These are phyloP conservation scores for Pomatorhinus ruficollis DNA, from an alignment of 2,113 vertebrate species.

Conservation along the genomic window DNA sequence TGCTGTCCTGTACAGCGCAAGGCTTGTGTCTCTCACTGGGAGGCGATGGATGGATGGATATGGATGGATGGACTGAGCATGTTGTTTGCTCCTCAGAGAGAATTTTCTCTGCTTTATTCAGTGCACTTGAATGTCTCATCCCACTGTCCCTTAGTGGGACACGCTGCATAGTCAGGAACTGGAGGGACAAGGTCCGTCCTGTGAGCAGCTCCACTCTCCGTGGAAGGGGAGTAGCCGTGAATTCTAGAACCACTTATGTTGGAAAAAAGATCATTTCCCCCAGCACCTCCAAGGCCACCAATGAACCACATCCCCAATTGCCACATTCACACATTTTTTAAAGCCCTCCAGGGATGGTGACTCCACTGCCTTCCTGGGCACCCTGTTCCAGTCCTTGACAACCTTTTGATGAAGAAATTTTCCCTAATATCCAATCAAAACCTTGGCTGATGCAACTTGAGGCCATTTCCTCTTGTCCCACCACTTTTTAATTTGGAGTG, in stretches of 20 bases:
- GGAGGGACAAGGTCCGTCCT: background rate
- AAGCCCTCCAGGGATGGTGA: background rate
- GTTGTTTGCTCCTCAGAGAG: rapidly evolving
- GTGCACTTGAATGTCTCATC: rapidly evolving
- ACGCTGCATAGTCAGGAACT: rapidly evolving
- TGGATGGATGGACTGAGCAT: background rate
- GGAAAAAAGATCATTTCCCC: background rate
- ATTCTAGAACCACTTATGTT: rapidly evolving
- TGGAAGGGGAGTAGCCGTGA: background rate
- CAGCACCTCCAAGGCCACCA: background rate
- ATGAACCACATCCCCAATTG: background rate
- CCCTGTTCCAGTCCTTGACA: background rate
- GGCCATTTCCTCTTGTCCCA: background rate
- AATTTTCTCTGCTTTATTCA: too few species aligned
- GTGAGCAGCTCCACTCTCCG: background rate
- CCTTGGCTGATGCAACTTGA: background rate
- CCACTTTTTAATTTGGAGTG: background rate
- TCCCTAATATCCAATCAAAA: background rate
- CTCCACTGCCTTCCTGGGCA: background rate
- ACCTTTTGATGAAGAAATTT: too few species aligned
- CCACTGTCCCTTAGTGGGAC: background rate
- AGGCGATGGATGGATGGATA: rapidly evolving
- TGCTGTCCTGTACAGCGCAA: rapidly evolving
- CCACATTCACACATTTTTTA: background rate
- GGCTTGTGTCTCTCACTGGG: rapidly evolving